Evolutionary conservation across 2,888 invertebrate species (phyloP).

Genomic region (Mactromeris polynyma): DNA sequence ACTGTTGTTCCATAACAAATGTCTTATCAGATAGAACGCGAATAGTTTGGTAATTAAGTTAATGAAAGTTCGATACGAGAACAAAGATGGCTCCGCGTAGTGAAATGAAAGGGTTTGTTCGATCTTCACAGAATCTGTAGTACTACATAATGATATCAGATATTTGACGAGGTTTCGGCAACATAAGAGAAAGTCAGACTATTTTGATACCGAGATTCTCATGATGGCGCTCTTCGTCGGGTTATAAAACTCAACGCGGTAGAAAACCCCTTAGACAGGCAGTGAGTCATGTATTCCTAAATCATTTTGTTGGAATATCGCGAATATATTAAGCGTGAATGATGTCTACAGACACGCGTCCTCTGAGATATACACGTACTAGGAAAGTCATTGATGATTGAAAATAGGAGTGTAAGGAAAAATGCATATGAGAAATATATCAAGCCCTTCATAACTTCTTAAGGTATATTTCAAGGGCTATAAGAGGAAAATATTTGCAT

Average conservation of each 20-base stretch:
- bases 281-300: too few relatives aligned
- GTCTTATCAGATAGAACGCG: background rate
- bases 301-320: too few relatives aligned
- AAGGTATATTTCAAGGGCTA: background rate
- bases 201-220: too few relatives aligned
- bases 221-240: too few relatives aligned
- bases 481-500: background rate
- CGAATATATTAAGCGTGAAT: background rate
- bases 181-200: too few relatives aligned
- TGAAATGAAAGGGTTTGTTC: background rate
- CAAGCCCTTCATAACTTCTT: background rate
- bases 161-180: too few relatives aligned
- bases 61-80: slow-evolving; percentile 1
- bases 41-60: background rate
- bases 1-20: background rate
- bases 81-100: background rate
- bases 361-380: too few relatives aligned
- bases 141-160: too few relatives aligned
- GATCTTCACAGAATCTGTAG: too few relatives aligned
- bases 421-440: background rate
- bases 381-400: background rate
- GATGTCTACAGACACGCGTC: background rate
- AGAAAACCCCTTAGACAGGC: too few relatives aligned
- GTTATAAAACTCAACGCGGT: too few relatives aligned
- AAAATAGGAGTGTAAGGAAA: background rate